Evolutionary conservation across 2,888 invertebrate species (phyloP), one percentile per base, ranked within the genome.

Genomic region (Hipparchia semele): DNA sequence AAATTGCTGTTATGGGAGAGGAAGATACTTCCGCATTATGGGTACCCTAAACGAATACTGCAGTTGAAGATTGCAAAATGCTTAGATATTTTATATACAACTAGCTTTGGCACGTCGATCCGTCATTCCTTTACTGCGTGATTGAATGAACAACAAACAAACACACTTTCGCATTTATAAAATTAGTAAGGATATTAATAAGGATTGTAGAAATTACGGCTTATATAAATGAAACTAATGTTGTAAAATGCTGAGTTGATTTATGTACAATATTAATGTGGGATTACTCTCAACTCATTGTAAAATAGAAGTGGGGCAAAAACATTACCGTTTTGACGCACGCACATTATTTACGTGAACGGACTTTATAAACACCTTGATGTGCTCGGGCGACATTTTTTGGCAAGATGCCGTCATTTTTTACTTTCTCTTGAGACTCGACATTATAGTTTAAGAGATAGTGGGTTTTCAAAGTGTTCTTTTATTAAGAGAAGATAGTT

Each of bases 311-410:
- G 54, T 77, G 61, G 67, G 58, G 53, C 72, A 68, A 70, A 71
- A 58, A 67, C 59, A 71, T 76, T 67, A 75, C 70, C 12, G 64
- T 60, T 73, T 73, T 74, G 79, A 79, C 76, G 77, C 75, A 77
- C 79, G 78, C 73, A 73, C 81, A 78, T 79, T 80, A 76, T 82
- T 79, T 78, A 72, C 78, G 80, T 76, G 82, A 78, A 80, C 74
- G 77, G 67, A 77, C 75, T 79, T 77, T 74, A 75, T 80, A 83
- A 80, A 83, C 86, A 87, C 86, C 87, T 86, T 83, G 81, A 76
- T 78, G 60, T 71, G 73, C n/a, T 56, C 71, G 65, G 75, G 84
- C 85, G 82, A 77, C 76, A 81, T 79, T 82, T 23, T 85, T 82
- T 83, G 86, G 87, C 86, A 85, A 78, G 45, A 60, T 59, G 71